Percentiles rank a stretch among this genome's conserved stretches.
Evolutionary conservation across 2,113 vertebrate genomes (phyloP).

Genomic region (Chitala chitala): DNA sequence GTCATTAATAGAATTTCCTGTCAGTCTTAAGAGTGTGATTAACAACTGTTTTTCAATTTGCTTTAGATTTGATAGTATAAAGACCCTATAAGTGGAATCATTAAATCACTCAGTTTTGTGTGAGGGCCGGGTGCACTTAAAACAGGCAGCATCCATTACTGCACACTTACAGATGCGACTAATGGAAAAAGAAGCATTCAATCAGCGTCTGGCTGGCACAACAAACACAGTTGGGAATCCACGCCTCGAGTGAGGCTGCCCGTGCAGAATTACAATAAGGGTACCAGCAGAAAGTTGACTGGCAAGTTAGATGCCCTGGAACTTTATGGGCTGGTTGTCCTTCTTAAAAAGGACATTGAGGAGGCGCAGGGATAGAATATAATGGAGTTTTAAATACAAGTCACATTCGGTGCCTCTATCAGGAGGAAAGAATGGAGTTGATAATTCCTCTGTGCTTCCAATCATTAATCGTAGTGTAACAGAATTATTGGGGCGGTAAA

Average conservation of each 20-base stretch:
- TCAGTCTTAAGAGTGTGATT: too few species aligned
- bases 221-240: not conserved
- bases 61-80: slow-evolving; percentile 12
- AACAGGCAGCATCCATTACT: slow-evolving; percentile 28
- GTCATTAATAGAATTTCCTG: not conserved
- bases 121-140: slow-evolving; percentile 11
- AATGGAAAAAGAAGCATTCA: slow-evolving; percentile 19
- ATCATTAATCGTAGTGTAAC: not conserved
- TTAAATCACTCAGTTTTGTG: slow-evolving; percentile 19
- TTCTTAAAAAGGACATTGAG: not conserved
- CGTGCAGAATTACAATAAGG: slow-evolving; percentile 12
- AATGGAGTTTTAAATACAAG: not conserved
- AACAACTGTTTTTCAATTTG: not conserved
- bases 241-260: not conserved
- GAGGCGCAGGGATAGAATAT: not conserved
- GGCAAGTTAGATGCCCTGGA: not conserved
- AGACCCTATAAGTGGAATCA: slow-evolving; percentile 1
- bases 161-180: slow-evolving; percentile 20
- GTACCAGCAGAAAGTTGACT: not conserved
- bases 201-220: not conserved
- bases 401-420: not conserved
- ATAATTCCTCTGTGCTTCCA: not conserved
- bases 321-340: not conserved
- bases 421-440: not conserved
- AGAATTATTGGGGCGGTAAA: not conserved